Evolutionary conservation across 23 tunicate species (phyloP).

Genomic region (Corella eumyota): DNA sequence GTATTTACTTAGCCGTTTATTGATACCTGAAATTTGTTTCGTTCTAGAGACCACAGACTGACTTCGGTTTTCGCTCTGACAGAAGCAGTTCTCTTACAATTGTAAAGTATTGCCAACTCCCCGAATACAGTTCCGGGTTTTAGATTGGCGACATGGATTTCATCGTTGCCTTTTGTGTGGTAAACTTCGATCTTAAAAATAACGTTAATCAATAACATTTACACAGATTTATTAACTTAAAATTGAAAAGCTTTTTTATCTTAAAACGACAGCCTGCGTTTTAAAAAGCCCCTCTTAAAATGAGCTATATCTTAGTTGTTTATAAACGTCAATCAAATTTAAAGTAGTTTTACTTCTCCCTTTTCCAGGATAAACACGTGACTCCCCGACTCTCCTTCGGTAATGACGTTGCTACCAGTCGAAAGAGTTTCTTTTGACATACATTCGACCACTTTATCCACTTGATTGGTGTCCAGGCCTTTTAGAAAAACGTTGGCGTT

Average conservation of each 20-base stretch:
- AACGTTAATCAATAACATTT: no score
- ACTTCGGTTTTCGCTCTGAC: slow-evolving; percentile 49
- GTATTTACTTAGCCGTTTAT: no score
- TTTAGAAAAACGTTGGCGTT: slow-evolving; percentile 48
- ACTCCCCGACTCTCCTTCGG: slow-evolving; percentile 72
- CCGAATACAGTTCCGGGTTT: slow-evolving; percentile 86
- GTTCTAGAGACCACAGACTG: slow-evolving; percentile 61
- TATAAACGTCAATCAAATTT: no score
- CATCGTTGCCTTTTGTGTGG: slow-evolving; percentile 20
- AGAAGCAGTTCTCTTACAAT: slow-evolving; percentile 87
- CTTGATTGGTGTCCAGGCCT: slow-evolving; percentile 52
- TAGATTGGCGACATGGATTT: slow-evolving; percentile 35
- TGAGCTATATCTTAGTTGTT: no score
- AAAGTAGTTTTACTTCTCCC: slow-evolving; percentile 95
- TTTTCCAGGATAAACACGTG: slow-evolving; percentile 66
- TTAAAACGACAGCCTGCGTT: no score
- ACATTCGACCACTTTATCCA: slow-evolving; percentile 48
- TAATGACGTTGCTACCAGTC: slow-evolving; percentile 39
- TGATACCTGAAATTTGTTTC: slow-evolving; percentile 86
- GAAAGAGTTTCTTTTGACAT: slow-evolving; percentile 27
- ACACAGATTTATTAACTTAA: no score
- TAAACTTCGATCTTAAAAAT: slow-evolving; percentile 43
- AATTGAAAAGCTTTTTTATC: no score
- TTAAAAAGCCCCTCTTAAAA: no score
- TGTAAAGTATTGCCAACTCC: slow-evolving; percentile 88